Conservation (phyloP, 2,797 vertebrate genomes). For the Dryobates pubescens region DNA sequence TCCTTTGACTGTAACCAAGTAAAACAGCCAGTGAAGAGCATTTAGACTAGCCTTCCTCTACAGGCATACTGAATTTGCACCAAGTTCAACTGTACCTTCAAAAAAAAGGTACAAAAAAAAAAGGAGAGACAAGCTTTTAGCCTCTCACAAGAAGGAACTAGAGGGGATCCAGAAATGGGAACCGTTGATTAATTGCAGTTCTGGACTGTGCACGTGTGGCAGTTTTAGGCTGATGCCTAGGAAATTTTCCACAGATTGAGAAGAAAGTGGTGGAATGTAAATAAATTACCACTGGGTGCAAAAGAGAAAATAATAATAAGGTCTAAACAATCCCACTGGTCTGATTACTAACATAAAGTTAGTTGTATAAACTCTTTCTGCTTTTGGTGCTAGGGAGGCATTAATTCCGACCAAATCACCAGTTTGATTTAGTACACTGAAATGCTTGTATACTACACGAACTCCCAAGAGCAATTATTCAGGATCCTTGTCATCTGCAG, state of each 20-base stretch:
- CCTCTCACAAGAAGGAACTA: not conserved
- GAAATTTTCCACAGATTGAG: too few relatives aligned
- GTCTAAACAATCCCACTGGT: too few relatives aligned
- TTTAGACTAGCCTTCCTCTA: not conserved
- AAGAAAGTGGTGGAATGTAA: too few relatives aligned
- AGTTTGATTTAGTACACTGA: not conserved
- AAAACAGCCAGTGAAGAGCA: not conserved
- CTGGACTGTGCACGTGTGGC: not conserved
- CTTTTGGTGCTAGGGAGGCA: not conserved
- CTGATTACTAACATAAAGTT: too few relatives aligned
- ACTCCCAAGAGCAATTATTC: slow-evolving; percentile 17
- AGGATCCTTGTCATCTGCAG: not conserved
- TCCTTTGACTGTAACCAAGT: not conserved
- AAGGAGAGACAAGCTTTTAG: too few relatives aligned
- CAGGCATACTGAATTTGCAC: not conserved
- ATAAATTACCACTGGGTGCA: too few relatives aligned
- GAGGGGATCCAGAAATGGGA: not conserved
- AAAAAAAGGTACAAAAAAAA: too few relatives aligned
- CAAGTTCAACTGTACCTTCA: not conserved
- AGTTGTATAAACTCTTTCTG: too few relatives aligned
- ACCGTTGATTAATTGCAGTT: not conserved
- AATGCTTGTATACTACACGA: not conserved
- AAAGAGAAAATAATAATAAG: too few relatives aligned
- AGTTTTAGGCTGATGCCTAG: too few relatives aligned
- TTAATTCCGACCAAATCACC: not conserved